Evolutionary conservation across 2,113 vertebrate species (phyloP), one percentile per base, ranked within the genome.

Genomic region (Chaetodon auriga): DNA sequence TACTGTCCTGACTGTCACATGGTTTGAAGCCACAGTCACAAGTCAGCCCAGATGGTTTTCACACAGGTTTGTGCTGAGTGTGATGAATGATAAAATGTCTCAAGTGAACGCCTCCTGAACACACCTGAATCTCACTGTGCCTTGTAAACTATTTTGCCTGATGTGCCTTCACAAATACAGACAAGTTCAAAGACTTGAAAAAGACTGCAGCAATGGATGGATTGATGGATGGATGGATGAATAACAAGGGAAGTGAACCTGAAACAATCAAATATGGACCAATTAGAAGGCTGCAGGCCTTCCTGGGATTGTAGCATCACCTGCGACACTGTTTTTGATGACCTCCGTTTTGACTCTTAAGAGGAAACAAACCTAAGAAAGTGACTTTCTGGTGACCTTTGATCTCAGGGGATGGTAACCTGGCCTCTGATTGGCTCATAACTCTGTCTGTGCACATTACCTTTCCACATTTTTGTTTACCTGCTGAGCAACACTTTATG

Each of bases 351-450:
- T 63, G 35, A 79, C 61, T 81, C 53, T 48, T 15, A 38, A 43
- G 49, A 73, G 57, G 55, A 72, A 77, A 64, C 30, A 53, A 81
- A 80, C 68, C 65, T 79, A 86, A 84, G 66, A 77, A 77, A 62
- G 54, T 21, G 41, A 82, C 63, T 48, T 68, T 74, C 49, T 48
- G 49, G 25, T 25, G 74, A 81, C 58, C 72, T 71, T 78, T 9
- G 15, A 75, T 23, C 77, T 89, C 87, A 85, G 74, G 75, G 65
- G 79, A 84, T 66, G 65, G 71, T 75, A 78, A 30, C 55, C 53
- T 63, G 35, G 63, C 36, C 78, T 80, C 51, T 82, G 82, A 91
- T 75, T 75, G 76, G 79, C 68, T 87, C n/a, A 14, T 58, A 21
- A n/a, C 23, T 87, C 60, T 60, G 55, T 54, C 16, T 54, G 18